Evolutionary conservation across 2,888 invertebrate species (phyloP), one percentile per base, ranked within the genome.

Genomic region (Stomorhina lunata): DNA sequence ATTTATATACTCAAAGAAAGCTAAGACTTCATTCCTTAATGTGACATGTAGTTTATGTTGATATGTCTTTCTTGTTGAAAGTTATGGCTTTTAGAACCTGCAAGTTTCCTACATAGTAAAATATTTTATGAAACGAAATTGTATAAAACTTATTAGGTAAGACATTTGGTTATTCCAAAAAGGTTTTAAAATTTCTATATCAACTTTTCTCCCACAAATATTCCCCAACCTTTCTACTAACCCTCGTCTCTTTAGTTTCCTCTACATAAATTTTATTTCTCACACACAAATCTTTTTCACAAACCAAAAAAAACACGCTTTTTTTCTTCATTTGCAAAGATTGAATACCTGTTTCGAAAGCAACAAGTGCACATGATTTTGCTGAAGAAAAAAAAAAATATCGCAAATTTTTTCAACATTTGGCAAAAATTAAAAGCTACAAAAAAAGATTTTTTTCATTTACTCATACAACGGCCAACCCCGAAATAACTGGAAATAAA

Each of bases 291-390:
- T 79, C 66, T 65, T 53, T 15, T 6, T 34, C 48, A 15, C 59
- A 53, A 40, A 20, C 34, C 40, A 29, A 32, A 55, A 63, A 34
- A 48, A 53, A 73, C 63, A 45, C 12, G 17, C 55, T 75, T 63
- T 15, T 2, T 40, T 65, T 43, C n/a, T n/a, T n/a, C n/a, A n/a
- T n/a, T n/a, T n/a, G n/a, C n/a, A 37, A 61, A 50, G 68, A 72
- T 57, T 61, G 32, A 71, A 71, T 73, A 79, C 79, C 72, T 80
- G 81, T 76, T 79, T 73, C 27, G 34, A 61, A 69, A 81, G 79
- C 61, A 81, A 81, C 73, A 80, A 81, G 81, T 81, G 71, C 66
- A 72, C 59, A 53, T 55, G 34, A 20, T n/a, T n/a, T n/a, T n/a
- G n/a, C 48, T 29, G n/a, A 68, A 45, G 17, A 63, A n/a, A 25